A percentile compares a stretch with the other conserved stretches of the same genome.
These are phyloP conservation scores for Hycleus phaleratus DNA, from an alignment of 1,140 invertebrate genomes.

Conservation along the genomic window DNA sequence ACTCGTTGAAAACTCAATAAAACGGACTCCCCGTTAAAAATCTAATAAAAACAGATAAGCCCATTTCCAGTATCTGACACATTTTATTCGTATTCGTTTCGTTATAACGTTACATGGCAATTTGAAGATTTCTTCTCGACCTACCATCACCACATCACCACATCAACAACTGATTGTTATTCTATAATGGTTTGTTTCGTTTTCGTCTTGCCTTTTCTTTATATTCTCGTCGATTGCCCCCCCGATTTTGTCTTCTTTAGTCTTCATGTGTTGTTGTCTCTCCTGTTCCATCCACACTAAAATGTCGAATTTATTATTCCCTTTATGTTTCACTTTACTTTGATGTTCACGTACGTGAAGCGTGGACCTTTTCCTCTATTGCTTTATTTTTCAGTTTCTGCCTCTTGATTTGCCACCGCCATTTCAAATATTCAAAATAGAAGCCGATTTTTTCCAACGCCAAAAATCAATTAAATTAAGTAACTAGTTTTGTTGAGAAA, in stretches of 20 bases:
- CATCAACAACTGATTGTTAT: constrained; percentile 24
- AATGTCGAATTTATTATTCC: constrained; percentile 29
- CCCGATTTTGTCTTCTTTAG: too few species aligned
- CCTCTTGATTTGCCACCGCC: too few species aligned
- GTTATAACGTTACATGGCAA: constrained; percentile 22
- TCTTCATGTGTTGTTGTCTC: too few species aligned
- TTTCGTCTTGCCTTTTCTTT: constrained; percentile 20
- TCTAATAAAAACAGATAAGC: constrained; percentile 29
- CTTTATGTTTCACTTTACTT: constrained; percentile 28
- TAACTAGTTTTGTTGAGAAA: constrained; percentile 1
- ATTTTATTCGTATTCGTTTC: constrained; percentile 29
- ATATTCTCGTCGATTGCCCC: neutral
- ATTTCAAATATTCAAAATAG: too few species aligned
- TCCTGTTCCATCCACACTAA: too few species aligned
- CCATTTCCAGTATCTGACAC: constrained; percentile 23
- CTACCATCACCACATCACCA: too few species aligned
- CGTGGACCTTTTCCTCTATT: too few species aligned
- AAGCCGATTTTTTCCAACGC: too few species aligned
- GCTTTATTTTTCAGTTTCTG: too few species aligned
- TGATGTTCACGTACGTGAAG: constrained; percentile 18
- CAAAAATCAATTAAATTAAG: neutral
- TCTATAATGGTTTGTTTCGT: constrained; percentile 23
- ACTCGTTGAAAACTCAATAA: too few species aligned
- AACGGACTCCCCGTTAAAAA: neutral
- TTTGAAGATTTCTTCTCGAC: constrained; percentile 17